Evolutionary conservation across 1,140 invertebrate species (phyloP), one percentile per base, ranked within the genome.

Genomic region (Polyergus mexicanus): DNA sequence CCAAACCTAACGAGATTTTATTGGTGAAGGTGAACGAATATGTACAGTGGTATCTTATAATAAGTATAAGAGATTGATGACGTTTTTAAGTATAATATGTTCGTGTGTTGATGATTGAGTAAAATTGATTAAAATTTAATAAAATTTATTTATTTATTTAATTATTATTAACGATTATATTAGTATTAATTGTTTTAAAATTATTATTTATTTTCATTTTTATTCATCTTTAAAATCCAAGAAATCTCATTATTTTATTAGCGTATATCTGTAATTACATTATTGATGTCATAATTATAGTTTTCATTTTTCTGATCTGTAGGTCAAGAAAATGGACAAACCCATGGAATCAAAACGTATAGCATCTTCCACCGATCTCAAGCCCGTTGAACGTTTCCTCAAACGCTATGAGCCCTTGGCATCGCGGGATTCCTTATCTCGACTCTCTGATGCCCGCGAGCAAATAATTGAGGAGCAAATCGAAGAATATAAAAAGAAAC

Each of bases 401-500:
- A 93, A 92, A 47, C 92, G 91, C 38, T 91, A 92, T 10, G 92
- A 94, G 62, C 87, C 88, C 2, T 44, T 92, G 8, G 85, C 85
- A 68, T 84, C 58, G 2, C 94, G 91, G 68, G 93, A 95, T 76
- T 86, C 91, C 13, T 90, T 88, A 69, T 68, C 63, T 76, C 58
- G 86, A 3, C 90, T 88, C 25, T 35, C 86, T 16, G 91, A 93
- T 74, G 86, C 89, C 32, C 66, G 93, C 78, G 92, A 93, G 69
- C 92, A 90, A 62, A 93, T 92, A 80, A 95, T 95, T 32, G 94
- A 95, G 35, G 91, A 95, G 63, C 94, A 95, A 91, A 95, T 95
- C 22, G 94, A 95, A 74, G 92, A 95, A 68, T 95, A 95, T 65
- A 95, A 95, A 83, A 94, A 93, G 74, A 94, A 93, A 54, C 91